These are phyloP conservation scores for Acrocephalus scirpaceus DNA, from an alignment of 2,797 vertebrate genomes.

Conservation along the genomic window DNA sequence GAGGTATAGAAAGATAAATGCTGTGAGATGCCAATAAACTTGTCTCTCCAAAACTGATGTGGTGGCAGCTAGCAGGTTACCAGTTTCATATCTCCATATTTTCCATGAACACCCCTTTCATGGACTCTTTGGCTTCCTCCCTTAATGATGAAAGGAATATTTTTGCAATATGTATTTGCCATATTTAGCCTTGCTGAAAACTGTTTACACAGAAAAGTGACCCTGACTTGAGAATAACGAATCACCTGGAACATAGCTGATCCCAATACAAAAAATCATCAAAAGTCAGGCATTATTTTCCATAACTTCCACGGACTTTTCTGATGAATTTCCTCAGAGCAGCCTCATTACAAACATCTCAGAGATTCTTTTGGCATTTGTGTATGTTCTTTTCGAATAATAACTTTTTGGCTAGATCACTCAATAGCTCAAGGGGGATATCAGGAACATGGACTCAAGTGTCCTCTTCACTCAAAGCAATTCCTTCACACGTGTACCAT, in stretches of 20 bases:
- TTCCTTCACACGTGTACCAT: fast-evolving
- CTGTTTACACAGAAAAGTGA: background rate
- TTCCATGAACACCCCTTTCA: background rate
- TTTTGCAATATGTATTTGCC: background rate
- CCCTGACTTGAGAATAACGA: background rate
- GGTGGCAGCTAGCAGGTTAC: background rate
- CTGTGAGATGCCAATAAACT: background rate
- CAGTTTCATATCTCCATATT: background rate
- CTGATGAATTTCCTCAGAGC: background rate
- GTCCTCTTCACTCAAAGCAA: background rate
- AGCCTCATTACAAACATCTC: background rate
- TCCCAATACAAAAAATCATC: background rate
- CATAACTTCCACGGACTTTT: background rate
- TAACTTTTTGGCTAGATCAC: background rate
- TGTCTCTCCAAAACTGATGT: background rate
- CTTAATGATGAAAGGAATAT: background rate
- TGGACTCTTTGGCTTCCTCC: background rate
- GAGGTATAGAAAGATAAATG: background rate
- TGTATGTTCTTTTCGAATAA: background rate
- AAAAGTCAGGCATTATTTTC: background rate
- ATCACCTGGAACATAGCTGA: background rate
- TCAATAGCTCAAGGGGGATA: background rate
- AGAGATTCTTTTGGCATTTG: background rate
- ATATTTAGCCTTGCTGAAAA: background rate
- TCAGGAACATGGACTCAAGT: background rate